Evolutionary conservation across 1,140 invertebrate genomes (phyloP).

Genomic region (Stenopsyche tienmushanensis): DNA sequence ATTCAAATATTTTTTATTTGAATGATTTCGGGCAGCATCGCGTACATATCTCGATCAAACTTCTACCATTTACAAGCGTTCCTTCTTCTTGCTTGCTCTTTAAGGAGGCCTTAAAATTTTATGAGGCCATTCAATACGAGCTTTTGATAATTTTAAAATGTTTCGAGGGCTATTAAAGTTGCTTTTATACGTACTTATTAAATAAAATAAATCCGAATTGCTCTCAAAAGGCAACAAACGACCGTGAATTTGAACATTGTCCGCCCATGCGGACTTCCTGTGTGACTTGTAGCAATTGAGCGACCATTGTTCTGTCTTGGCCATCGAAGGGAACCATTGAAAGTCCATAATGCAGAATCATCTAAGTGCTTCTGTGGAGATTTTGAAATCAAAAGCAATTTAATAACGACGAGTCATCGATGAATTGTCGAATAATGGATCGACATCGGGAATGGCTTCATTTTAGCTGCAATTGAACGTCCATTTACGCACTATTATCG

Average conservation of each 20-base stretch:
- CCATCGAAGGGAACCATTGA: background rate
- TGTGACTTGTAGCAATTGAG: slow-evolving; percentile 22
- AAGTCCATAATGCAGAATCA: slow-evolving; percentile 18
- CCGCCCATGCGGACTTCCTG: slow-evolving; percentile 13
- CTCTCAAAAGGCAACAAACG: no score
- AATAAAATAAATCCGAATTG: no score
- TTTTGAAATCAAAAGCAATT: background rate
- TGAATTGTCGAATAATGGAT: background rate
- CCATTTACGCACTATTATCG: background rate
- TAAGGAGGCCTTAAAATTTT: no score
- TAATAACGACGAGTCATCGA: background rate
- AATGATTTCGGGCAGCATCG: no score
- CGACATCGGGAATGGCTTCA: background rate
- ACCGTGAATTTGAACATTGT: background rate
- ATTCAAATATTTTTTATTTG: no score
- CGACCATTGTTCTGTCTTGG: slow-evolving; percentile 11
- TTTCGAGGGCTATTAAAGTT: no score
- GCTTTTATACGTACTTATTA: no score
- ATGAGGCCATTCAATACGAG: no score
- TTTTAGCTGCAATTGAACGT: background rate
- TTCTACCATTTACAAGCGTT: no score
- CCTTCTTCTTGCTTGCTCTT: no score
- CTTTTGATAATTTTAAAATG: no score
- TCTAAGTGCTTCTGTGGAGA: background rate
- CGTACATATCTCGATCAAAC: no score